Percentiles rank a stretch among this genome's conserved stretches.
These are phyloP conservation scores for Caenorhabditis sp. DNA, from an alignment of 2,888 invertebrate species.

Conservation along the genomic window DNA sequence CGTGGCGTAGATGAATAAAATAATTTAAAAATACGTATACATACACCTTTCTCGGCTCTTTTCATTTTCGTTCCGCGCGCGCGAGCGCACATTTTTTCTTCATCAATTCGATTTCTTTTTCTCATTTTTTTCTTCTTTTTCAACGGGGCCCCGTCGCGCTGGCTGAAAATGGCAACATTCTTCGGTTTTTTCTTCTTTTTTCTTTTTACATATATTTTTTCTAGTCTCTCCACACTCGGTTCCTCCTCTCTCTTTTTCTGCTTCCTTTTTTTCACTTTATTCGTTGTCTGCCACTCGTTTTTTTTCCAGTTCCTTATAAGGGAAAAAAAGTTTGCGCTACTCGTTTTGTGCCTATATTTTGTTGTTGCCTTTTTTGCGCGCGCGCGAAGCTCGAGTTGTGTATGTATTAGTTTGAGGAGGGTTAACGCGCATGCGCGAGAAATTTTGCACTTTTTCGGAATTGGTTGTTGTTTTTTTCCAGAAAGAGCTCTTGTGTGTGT, in stretches of 20 bases:
- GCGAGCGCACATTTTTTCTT: not conserved
- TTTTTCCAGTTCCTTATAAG: constrained; percentile 7
- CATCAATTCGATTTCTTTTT: not conserved
- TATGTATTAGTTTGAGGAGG: too few relatives aligned
- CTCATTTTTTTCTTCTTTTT: too few relatives aligned
- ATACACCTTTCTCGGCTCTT: too few relatives aligned
- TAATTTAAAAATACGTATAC: too few relatives aligned
- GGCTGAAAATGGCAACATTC: constrained; percentile 4
- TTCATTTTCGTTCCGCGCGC: too few relatives aligned
- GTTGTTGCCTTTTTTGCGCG: constrained; percentile 20
- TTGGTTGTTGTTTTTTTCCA: too few relatives aligned
- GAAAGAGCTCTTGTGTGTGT: too few relatives aligned
- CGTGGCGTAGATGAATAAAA: too few relatives aligned
- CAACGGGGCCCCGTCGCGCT: not conserved
- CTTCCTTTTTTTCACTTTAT: constrained; percentile 6
- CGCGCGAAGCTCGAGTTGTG: not conserved
- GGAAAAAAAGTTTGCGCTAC: not conserved
- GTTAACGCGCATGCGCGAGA: too few relatives aligned
- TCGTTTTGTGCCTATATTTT: constrained; percentile 20
- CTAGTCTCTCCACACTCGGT: not conserved
- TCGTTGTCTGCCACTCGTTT: constrained; percentile 6
- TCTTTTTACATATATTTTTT: not conserved
- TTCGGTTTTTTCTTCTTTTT: constrained; percentile 10
- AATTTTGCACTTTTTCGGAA: too few relatives aligned
- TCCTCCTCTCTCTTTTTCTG: not conserved